phyloP scores from a whole-genome alignment of 92 coral and sea anemone species.

The Isaurus tuberculatus region DNA sequence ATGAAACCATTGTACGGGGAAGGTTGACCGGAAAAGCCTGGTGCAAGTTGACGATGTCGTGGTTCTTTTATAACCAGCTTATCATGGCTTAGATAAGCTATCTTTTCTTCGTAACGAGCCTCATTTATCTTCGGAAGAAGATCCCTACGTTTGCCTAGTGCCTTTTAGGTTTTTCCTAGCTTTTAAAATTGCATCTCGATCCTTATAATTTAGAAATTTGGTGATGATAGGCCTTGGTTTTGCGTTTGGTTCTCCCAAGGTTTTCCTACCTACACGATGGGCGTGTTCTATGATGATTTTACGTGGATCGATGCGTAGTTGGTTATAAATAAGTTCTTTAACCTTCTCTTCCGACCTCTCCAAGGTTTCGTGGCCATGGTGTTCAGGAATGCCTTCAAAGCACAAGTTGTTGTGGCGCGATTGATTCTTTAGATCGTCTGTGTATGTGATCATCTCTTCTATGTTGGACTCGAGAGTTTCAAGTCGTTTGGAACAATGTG shows the following conservation, averaged over 20 bases:
- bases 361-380: neutral
- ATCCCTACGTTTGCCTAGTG: conserved; percentile 40
- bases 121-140: conserved; percentile 50
- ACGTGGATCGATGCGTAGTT: conserved; percentile 11
- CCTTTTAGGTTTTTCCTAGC: conserved; percentile 55
- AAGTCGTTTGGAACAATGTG: too few relatives aligned
- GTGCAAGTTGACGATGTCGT: conserved; percentile 23
- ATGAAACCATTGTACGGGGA: too few relatives aligned
- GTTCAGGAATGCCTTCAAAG: too few relatives aligned
- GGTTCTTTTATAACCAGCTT: conserved; percentile 50
- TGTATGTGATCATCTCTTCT: too few relatives aligned
- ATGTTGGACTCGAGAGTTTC: too few relatives aligned
- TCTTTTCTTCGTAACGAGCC: too few relatives aligned
- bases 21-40: too few relatives aligned
- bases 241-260: neutral
- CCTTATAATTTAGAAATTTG: conserved; percentile 56
- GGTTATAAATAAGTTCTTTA: conserved; percentile 3
- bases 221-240: conserved; percentile 43
- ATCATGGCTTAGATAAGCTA: conserved; percentile 57
- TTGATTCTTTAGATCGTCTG: too few relatives aligned
- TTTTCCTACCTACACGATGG: conserved; percentile 54
- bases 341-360: conserved; percentile 14
- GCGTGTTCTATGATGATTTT: conserved; percentile 47
- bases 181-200: conserved; percentile 48
- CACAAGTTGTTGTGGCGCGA: too few relatives aligned